Conservation (phyloP, 2,113 vertebrate species). For the Vireo altiloquus region DNA sequence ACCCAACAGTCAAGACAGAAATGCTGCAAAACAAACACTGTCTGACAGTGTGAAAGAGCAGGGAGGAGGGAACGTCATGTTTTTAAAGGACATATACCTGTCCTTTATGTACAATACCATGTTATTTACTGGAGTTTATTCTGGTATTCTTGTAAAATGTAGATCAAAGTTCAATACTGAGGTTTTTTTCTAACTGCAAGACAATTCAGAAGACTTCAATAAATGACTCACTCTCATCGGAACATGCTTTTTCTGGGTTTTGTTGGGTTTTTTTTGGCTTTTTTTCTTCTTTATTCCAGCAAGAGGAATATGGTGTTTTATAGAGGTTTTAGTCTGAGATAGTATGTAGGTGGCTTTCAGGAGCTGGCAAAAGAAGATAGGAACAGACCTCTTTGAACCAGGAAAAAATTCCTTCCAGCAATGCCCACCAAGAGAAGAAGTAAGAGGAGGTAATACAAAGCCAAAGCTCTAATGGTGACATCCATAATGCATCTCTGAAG, state of each 20-base stretch:
- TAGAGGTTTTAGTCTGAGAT: not conserved
- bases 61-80: not conserved
- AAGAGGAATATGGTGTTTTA: not conserved
- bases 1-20: not conserved
- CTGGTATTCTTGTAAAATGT: not conserved
- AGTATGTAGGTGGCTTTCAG: not conserved
- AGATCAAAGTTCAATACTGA: not conserved
- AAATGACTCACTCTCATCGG: not conserved
- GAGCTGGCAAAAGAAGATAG: not conserved
- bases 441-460: not conserved
- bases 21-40: not conserved
- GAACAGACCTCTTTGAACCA: not conserved
- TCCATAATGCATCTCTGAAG: not conserved
- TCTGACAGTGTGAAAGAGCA: not conserved
- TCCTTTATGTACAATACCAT: not conserved
- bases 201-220: not conserved
- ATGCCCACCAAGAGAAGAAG: not conserved
- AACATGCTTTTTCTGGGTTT: not conserved
- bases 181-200: not conserved
- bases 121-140: not conserved
- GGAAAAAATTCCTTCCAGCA: not conserved
- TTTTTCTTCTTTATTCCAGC: not conserved
- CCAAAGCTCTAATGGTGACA: not conserved
- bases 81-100: not conserved
- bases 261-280: accelerated